These are phyloP conservation scores for Stenoptilia bipunctidactyla DNA, from an alignment of 2,888 invertebrate species.

Conservation along the genomic window DNA sequence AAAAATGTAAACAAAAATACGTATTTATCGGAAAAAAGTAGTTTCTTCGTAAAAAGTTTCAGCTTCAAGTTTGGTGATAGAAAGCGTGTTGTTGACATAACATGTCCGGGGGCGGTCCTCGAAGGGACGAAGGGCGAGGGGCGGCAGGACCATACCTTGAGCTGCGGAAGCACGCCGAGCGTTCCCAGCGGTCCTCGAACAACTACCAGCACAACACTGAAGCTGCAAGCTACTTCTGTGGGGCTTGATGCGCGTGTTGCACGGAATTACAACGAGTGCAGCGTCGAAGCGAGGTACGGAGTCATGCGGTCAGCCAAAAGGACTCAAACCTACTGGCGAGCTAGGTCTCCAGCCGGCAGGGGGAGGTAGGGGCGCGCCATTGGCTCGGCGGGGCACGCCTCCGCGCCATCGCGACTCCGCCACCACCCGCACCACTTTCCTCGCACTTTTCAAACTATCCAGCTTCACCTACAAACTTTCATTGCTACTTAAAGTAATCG, in stretches of 20 bases:
- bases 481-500: slow-evolving; percentile 1
- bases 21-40: too few relatives aligned
- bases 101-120: slow-evolving; percentile 20
- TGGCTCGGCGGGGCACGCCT: slow-evolving; percentile 58
- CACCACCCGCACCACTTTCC: slow-evolving; percentile 34
- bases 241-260: slow-evolving; percentile 56
- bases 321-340: slow-evolving; percentile 71
- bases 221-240: background rate
- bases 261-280: slow-evolving; percentile 62
- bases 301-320: slow-evolving; percentile 73
- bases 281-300: slow-evolving; percentile 71
- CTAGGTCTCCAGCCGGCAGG: slow-evolving; percentile 46
- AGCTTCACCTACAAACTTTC: slow-evolving; percentile 1
- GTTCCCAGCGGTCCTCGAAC: background rate
- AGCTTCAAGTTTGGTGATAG: too few relatives aligned
- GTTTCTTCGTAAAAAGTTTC: too few relatives aligned
- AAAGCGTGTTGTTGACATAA: slow-evolving; percentile 5
- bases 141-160: slow-evolving; percentile 22
- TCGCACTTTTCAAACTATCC: slow-evolving; percentile 32
- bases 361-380: slow-evolving; percentile 37
- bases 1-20: too few relatives aligned
- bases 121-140: slow-evolving; percentile 17
- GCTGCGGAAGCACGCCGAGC: slow-evolving; percentile 15
- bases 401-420: slow-evolving; percentile 63
- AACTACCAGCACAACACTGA: slow-evolving; percentile 19